A percentile compares a stretch with the other conserved stretches of the same genome.
These are phyloP conservation scores for Cheilosia grossa DNA, from an alignment of 2,888 invertebrate species.

Conservation along the genomic window DNA sequence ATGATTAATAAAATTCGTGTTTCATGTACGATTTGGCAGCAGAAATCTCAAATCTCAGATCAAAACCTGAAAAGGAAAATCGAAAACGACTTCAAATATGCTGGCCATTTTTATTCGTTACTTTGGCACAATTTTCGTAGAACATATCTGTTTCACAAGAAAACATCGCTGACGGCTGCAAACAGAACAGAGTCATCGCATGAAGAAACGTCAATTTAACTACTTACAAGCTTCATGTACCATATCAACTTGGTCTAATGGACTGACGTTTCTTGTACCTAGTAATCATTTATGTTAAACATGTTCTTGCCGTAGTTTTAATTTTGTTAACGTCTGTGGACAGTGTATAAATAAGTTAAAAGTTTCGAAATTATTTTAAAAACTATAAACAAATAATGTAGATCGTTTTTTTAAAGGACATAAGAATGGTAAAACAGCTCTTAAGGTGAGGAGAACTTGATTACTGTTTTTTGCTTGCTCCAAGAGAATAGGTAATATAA, in stretches of 20 bases:
- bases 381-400: not conserved
- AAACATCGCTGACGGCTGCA: not conserved
- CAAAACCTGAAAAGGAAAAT: too few species aligned
- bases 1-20: too few species aligned
- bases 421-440: slow-evolving; percentile 70
- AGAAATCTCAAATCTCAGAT: too few species aligned
- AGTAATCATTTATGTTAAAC: slow-evolving; percentile 16
- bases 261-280: slow-evolving; percentile 23
- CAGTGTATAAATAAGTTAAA: not conserved
- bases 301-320: slow-evolving; percentile 4
- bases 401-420: slow-evolving; percentile 19
- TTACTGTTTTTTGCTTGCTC: slow-evolving; percentile 13
- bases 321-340: slow-evolving; percentile 10
- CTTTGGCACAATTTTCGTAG: too few species aligned
- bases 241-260: not conserved
- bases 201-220: slow-evolving; percentile 35
- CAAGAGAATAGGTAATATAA: slow-evolving; percentile 27
- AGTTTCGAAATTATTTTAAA: not conserved
- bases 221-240: not conserved
- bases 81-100: too few species aligned
- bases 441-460: slow-evolving; percentile 47
- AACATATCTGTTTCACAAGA: too few species aligned
- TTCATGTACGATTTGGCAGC: too few species aligned
- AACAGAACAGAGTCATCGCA: slow-evolving; percentile 19
- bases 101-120: too few species aligned